Base-by-base conservation (phyloP, 2,797 vertebrate species). In the Myiothlypis chrysogaster region DNA sequence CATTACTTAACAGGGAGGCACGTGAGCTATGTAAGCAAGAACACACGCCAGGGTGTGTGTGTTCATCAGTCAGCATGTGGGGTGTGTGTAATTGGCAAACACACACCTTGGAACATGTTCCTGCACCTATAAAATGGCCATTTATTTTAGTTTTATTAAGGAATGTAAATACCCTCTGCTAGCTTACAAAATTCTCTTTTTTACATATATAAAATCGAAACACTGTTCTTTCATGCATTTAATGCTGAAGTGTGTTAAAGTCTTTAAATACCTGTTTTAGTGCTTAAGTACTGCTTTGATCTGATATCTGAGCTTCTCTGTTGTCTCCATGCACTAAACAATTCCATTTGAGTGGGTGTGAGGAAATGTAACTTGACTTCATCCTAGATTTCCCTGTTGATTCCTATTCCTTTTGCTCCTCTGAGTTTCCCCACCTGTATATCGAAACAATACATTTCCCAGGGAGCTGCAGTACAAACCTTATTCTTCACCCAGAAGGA, bases 1-100 rank as follows among this genome's bases (percentile, higher is more conserved):
- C 94, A 93, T 97, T 96, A 96, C 94, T 95, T 90, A 94, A 83
- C 53, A 93, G 77, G 89, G 69, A 94, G 89, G 93, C 96, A 94
- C 47, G 61, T 96, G 94, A 93, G 93, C 88, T 92, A 89, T 91
- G 89, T 97, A 95, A 96, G 96, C 91, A 94, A 66, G 90, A 92
- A 80, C 87, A 82, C 89, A 92, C 2, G 84, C 95, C 96, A 94
- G 91, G 88, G 91, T 90, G 92, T 90, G 87, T 85, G 92, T 94
- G 94, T 95, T 96, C 94, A 90, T 96, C 96, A 92, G 87, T 96
- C 95, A 97, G 28, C 72, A 52, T 69, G 63, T 69, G 85, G 95
- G 95, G 91, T 93, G 94, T 96, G 89, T 85, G 82, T 93, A 88
- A 94, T 24, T 97, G 95, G 90, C 94, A 96, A 77, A 77, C 85